Base-by-base conservation (phyloP, 2,797 vertebrate genomes). In the Poeciliopsis infans region DNA sequence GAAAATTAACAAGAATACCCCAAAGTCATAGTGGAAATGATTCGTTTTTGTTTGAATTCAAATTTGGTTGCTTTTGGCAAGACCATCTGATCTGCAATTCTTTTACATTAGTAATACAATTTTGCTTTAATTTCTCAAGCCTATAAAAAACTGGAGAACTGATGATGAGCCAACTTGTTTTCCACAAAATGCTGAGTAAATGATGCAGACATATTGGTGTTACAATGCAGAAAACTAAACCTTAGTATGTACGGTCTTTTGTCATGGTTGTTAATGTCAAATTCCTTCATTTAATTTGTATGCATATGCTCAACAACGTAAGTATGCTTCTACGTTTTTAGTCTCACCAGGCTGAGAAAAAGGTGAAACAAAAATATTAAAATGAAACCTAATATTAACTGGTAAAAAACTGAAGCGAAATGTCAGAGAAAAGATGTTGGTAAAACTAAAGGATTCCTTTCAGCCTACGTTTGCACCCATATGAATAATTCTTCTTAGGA, bases 1-100 rank as follows among this genome's bases (percentile, higher is more conserved):
- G 81, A 80, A 83, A 82, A 88, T 92, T 84, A 77, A 82, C 78
- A 85, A 83, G 81, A 82, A 89, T 88, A 89, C 81, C 71, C 77
- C 41, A 70, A 66, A 75, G 77, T 64, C 46, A 83, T 82, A 78
- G 23, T 78, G 77, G 74, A 85, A 90, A 85, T 79, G 0, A 80
- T 73, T 20, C n/a, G 59, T 41, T 78, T 85, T 76, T 74, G 25
- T 61, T 74, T 64, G 15, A 79, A 82, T 78, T 68, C 51, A 53
- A 74, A 59, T 87, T 1, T 20, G 68, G 25, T 78, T 72, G 64
- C 72, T 80, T 66, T 86, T 82, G 79, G 68, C 79, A 47, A 61
- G 33, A 43, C 81, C 72, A 64, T 83, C 47, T 78, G 61, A 82
- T 81, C 43, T 76, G 51, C 84, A 80, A 46, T 79, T 71, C 72